Conservation (phyloP, 2,797 vertebrate genomes). For the Tachyglossus aculeatus region DNA sequence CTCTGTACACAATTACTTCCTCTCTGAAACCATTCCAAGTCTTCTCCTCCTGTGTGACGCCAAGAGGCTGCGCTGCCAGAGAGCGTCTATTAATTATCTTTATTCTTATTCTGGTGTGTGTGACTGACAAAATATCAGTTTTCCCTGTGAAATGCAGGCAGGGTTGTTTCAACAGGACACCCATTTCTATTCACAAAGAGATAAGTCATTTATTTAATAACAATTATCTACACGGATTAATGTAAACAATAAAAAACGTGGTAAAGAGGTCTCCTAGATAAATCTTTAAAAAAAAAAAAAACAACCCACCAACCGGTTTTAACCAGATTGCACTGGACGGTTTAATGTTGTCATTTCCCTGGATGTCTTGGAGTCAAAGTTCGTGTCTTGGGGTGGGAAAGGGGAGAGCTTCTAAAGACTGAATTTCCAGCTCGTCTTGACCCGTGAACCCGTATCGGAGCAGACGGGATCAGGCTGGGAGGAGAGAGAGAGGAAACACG, state of each 20-base stretch:
- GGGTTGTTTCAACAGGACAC: constrained; percentile 45
- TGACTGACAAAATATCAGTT: constrained; percentile 33
- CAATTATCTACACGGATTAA: constrained; percentile 56
- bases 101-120: neutral
- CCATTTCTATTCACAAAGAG: constrained; percentile 60
- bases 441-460: too few relatives aligned
- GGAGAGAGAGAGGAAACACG: too few relatives aligned
- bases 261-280: constrained; percentile 32
- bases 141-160: constrained; percentile 19
- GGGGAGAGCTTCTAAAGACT: too few relatives aligned
- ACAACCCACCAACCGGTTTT: constrained; percentile 30
- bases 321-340: constrained; percentile 12
- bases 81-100: constrained; percentile 7
- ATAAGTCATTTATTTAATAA: constrained; percentile 69
- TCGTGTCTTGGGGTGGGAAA: constrained; percentile 21
- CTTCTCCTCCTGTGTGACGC: constrained; percentile 4
- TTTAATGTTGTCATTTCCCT: constrained; percentile 22
- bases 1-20: constrained; percentile 12
- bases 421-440: too few relatives aligned
- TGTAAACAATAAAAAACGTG: constrained; percentile 38
- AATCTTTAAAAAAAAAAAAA: too few relatives aligned
- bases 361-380: constrained; percentile 32
- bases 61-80: neutral
- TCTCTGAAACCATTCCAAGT: constrained; percentile 10
- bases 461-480: too few relatives aligned